A percentile compares a stretch with the other conserved stretches of the same genome.
These are phyloP conservation scores for Ligdia adustata DNA, from an alignment of 2,888 invertebrate genomes.

Conservation along the genomic window DNA sequence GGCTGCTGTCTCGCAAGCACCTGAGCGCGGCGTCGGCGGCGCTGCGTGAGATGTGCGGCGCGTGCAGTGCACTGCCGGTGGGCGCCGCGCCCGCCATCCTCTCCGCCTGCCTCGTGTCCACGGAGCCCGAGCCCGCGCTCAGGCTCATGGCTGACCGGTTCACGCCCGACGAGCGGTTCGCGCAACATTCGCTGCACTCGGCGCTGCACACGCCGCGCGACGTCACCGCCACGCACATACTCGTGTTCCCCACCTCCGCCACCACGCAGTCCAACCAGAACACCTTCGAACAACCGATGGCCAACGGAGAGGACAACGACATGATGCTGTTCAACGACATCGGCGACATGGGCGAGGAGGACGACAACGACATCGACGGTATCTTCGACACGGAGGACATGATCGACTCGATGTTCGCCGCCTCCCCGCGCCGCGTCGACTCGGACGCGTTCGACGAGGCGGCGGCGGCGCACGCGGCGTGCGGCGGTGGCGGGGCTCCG, in stretches of 20 bases:
- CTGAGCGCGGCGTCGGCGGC: slow-evolving; percentile 93
- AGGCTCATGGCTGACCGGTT: slow-evolving; percentile 97
- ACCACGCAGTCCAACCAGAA: slow-evolving; percentile 88
- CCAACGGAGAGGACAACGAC: slow-evolving; percentile 77
- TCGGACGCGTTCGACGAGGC: slow-evolving; percentile 31
- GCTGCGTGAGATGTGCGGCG: slow-evolving; percentile 95
- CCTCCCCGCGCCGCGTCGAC: slow-evolving; percentile 46
- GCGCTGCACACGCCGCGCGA: slow-evolving; percentile 97
- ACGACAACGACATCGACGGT: slow-evolving; percentile 72
- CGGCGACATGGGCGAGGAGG: slow-evolving; percentile 73
- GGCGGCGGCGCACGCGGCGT: slow-evolving; percentile 46
- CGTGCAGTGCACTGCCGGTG: slow-evolving; percentile 93
- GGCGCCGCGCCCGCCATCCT: slow-evolving; percentile 95
- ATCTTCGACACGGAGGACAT: slow-evolving; percentile 75
- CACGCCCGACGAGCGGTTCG: slow-evolving; percentile 97
- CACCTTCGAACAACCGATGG: slow-evolving; percentile 74
- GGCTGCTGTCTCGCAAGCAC: slow-evolving; percentile 95
- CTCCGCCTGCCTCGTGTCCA: slow-evolving; percentile 98
- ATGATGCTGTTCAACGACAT: slow-evolving; percentile 68
- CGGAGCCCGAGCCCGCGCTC: slow-evolving; percentile 95
- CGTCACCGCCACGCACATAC: slow-evolving; percentile 98
- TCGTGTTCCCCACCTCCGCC: slow-evolving; percentile 99
- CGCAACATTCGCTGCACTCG: slow-evolving; percentile 93
- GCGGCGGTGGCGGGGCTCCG: slow-evolving; percentile 31
- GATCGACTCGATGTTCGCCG: slow-evolving; percentile 83